Evolutionary conservation across 2,888 invertebrate species (phyloP), one percentile per base, ranked within the genome.

Genomic region (Eilema caniola): DNA sequence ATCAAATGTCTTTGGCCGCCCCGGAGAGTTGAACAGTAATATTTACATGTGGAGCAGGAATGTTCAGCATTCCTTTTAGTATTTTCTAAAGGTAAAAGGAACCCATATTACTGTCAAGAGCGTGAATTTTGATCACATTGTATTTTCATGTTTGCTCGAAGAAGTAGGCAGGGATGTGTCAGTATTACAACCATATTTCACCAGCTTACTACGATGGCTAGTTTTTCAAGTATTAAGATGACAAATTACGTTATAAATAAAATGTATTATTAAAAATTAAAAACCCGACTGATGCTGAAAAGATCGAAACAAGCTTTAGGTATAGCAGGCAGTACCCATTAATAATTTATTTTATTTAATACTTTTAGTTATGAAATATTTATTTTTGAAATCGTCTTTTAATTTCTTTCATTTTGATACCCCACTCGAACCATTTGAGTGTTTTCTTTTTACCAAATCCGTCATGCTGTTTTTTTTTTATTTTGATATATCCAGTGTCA

Each of bases 11-110:
- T 56, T 47, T 53, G n/a, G 56, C 57, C 14, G 14, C 62, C 24
- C 53, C n/a, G 2, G 62, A 24, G 28, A 37, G 4, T 56, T 62
- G 8, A 53, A 47, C 23, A 3, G 24, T 23, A 53, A 20, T 62
- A 24, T 68, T 33, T 37, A 68, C 62, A 37, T 68, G 25, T 33
- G n/a, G n/a, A n/a, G n/a, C n/a, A n/a, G n/a, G n/a, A n/a, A n/a
- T n/a, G n/a, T 20, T 37, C 37, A 37, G 20, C 20, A 23, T 31
- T 33, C 10, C 25, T 59, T 66, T 20, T 25, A 24, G 41, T 63
- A n/a, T n/a, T 47, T 47, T n/a, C n/a, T n/a, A 53, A 14, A 16
- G 11, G n/a, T 20, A 53, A 56, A 66, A 16, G 16, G 24, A 16
- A 37, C 24, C 10, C n/a, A 59, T 66, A 25, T 28, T 23, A 10